These are phyloP conservation scores for Synanthedon vespiformis DNA, from an alignment of 2,888 invertebrate genomes.

Conservation along the genomic window DNA sequence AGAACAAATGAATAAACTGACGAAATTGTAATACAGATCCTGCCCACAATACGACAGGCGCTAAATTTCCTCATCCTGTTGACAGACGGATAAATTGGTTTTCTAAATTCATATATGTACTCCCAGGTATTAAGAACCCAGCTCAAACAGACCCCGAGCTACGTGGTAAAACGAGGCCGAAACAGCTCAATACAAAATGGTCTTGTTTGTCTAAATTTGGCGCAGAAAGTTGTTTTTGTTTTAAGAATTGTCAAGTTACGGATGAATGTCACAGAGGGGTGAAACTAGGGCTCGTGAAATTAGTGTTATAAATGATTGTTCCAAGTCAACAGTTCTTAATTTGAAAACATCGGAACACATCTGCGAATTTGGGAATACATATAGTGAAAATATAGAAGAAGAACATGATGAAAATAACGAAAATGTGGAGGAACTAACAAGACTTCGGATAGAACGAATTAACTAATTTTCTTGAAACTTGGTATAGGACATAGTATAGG, in stretches of 20 bases:
- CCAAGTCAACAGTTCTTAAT: too few relatives aligned
- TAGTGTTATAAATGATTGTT: too few relatives aligned
- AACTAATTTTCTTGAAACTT: too few relatives aligned
- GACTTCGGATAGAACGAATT: too few relatives aligned
- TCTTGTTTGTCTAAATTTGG: constrained; percentile 17
- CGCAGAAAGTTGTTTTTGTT: constrained; percentile 26
- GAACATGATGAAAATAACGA: too few relatives aligned
- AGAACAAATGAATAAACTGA: constrained; percentile 8
- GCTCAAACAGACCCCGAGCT: neutral
- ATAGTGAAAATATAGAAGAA: too few relatives aligned
- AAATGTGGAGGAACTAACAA: too few relatives aligned
- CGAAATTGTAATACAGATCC: constrained; percentile 10
- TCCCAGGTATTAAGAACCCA: constrained; percentile 2
- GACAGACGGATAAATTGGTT: constrained; percentile 59
- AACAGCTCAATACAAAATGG: neutral
- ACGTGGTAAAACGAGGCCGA: too few relatives aligned
- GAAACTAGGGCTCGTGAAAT: too few relatives aligned
- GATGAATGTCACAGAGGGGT: constrained; percentile 11
- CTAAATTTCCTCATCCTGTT: constrained; percentile 30
- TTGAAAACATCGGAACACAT: too few relatives aligned
- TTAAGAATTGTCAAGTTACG: constrained; percentile 21
- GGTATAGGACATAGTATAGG: too few relatives aligned
- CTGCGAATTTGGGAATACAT: too few relatives aligned
- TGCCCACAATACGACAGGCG: neutral
- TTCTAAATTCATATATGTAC: constrained; percentile 30